Conservation (phyloP, 2,888 invertebrate genomes). For the Antitype chi region DNA sequence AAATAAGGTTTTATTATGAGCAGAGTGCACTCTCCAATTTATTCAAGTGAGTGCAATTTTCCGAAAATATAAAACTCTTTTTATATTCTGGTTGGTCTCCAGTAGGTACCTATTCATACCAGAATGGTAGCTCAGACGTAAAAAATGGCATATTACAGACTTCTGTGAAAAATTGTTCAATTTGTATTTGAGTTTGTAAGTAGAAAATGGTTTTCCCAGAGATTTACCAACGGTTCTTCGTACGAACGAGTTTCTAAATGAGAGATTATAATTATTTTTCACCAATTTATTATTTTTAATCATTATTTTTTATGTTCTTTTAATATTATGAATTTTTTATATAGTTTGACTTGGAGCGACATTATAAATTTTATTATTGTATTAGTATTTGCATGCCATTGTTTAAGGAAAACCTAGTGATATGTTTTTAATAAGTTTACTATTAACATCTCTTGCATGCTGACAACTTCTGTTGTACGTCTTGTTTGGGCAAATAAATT, state of each 20-base stretch:
- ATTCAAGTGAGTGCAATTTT: conserved; percentile 24
- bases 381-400: too few species aligned
- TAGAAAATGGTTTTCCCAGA: conserved; percentile 14
- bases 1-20: conserved; percentile 17
- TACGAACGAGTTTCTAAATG: not conserved
- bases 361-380: too few species aligned
- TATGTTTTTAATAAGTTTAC: too few species aligned
- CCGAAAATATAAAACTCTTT: conserved; percentile 24
- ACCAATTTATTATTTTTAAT: too few species aligned
- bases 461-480: too few species aligned
- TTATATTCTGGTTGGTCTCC: conserved; percentile 1
- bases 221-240: not conserved
- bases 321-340: too few species aligned
- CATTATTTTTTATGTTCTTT: too few species aligned
- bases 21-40: conserved; percentile 28
- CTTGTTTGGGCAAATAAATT: too few species aligned
- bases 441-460: too few species aligned
- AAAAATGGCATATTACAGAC: not conserved
- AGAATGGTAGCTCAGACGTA: conserved; percentile 31
- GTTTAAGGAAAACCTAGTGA: too few species aligned
- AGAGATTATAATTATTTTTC: too few species aligned
- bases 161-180: conserved; percentile 33
- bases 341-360: too few species aligned
- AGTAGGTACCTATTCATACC: not conserved
- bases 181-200: conserved; percentile 20